phyloP scores from a whole-genome alignment of 2,113 vertebrate species.

The Oreochromis spilurus region DNA sequence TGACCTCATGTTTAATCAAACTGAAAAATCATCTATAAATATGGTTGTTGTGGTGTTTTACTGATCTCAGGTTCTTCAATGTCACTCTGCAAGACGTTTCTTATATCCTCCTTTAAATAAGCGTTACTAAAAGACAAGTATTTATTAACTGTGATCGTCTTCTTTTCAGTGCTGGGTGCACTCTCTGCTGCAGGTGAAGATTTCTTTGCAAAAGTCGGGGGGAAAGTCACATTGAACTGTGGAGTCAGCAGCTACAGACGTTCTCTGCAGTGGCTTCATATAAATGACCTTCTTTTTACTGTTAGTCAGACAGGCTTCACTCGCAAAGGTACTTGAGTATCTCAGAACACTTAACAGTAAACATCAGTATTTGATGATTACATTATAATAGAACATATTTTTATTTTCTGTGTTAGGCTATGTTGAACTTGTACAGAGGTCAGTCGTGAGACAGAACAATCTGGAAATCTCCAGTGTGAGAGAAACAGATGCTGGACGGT shows the following conservation, averaged over 20 bases:
- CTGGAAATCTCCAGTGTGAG: background rate
- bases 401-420: background rate
- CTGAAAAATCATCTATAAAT: too few species aligned
- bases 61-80: too few species aligned
- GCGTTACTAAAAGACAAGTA: background rate
- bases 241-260: fast-evolving
- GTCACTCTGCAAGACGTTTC: too few species aligned
- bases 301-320: fast-evolving
- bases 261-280: background rate
- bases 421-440: fast-evolving
- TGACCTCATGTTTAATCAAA: too few species aligned
- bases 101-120: too few species aligned
- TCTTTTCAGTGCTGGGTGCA: slow-evolving; percentile 43
- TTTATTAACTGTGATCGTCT: background rate
- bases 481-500: slow-evolving; percentile 22
- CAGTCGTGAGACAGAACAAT: fast-evolving
- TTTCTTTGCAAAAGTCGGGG: background rate
- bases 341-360: background rate
- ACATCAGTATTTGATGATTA: fast-evolving
- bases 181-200: slow-evolving; percentile 1
- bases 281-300: fast-evolving
- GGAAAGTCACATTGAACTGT: background rate
- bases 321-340: background rate
- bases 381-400: background rate
- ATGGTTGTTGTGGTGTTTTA: too few species aligned